These are phyloP conservation scores for Solenodon paradoxus DNA, from an alignment of 2,113 vertebrate genomes.

Conservation along the genomic window DNA sequence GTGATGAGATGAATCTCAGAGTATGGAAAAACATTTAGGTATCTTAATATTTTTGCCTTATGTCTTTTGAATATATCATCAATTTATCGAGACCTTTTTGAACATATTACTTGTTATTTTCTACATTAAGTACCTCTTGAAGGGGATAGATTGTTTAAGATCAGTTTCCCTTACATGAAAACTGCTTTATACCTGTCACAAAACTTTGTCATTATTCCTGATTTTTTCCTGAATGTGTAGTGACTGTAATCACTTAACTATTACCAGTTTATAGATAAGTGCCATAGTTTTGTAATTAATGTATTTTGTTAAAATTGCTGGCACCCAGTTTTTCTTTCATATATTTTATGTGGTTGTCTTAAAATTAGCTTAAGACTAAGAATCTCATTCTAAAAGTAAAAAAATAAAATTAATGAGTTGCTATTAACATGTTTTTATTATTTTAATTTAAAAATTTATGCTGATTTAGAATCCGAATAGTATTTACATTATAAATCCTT, in stretches of 20 bases:
- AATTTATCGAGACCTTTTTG: conserved; percentile 15
- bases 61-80: not conserved
- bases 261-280: not conserved
- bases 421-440: not conserved
- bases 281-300: conserved; percentile 18
- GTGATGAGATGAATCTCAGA: not conserved
- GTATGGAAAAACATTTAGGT: conserved; percentile 1
- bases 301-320: conserved; percentile 26
- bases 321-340: not conserved
- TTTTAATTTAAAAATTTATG: conserved; percentile 26
- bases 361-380: conserved; percentile 28
- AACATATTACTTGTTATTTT: conserved; percentile 25
- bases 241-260: conserved; percentile 34
- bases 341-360: not conserved
- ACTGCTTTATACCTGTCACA: not conserved
- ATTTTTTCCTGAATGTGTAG: conserved; percentile 6
- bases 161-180: not conserved
- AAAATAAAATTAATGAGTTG: conserved; percentile 24
- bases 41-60: not conserved
- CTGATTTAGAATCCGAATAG: not conserved
- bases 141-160: not conserved
- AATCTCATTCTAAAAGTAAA: not conserved
- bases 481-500: not conserved
- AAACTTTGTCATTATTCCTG: not conserved
- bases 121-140: not conserved